A percentile compares a stretch with the other conserved stretches of the same genome.
Conservation (phyloP, 2,113 vertebrate genomes). For the Origma solitaria region DNA sequence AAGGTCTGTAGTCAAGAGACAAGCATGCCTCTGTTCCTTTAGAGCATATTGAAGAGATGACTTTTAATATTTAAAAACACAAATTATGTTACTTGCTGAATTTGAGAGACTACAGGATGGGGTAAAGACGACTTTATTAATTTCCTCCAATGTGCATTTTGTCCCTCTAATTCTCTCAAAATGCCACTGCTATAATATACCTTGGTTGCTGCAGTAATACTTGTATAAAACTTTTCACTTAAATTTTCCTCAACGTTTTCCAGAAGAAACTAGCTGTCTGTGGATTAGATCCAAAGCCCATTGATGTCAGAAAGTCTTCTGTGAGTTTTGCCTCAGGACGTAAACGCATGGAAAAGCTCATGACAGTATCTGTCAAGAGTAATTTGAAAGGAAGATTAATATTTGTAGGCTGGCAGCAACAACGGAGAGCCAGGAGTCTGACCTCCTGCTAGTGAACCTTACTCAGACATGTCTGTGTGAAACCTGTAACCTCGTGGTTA, state of each 20-base stretch:
- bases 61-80: not conserved
- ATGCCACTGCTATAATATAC: not conserved
- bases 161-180: not conserved
- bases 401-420: not conserved
- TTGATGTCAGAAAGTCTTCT: conserved; percentile 26
- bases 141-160: not conserved
- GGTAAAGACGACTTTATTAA: not conserved
- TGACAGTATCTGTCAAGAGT: conserved; percentile 20
- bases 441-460: not conserved
- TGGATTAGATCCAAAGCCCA: not conserved
- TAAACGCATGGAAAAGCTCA: not conserved
- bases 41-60: not conserved
- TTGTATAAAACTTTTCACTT: conserved; percentile 9
- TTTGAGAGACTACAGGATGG: not conserved
- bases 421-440: not conserved
- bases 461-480: not conserved
- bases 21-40: not conserved
- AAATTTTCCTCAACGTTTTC: conserved; percentile 28
- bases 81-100: not conserved
- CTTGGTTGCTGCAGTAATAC: not conserved
- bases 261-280: conserved; percentile 26
- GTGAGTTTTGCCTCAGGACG: conserved; percentile 23
- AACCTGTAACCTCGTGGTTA: not conserved
- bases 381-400: conserved; percentile 49
- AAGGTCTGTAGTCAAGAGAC: not conserved